Evolutionary conservation across 2,113 vertebrate genomes (phyloP), one percentile per base, ranked within the genome.

Genomic region (Pseudopipra pipra): DNA sequence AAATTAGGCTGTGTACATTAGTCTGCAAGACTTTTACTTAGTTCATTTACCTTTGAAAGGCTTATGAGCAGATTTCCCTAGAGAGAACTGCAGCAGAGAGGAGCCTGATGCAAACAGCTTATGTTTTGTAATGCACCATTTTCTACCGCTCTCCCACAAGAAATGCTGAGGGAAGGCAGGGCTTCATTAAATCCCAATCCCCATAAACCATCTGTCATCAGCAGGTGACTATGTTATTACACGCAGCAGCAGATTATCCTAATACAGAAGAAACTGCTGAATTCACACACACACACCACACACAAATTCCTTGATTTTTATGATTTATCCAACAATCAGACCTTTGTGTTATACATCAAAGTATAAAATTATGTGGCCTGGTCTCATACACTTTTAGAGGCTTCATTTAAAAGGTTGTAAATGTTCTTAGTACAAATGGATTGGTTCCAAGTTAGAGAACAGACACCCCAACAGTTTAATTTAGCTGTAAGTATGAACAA

Each of bases 1-100:
- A 92, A 96, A 97, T 93, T 92, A 85, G 80, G 39, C 80, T 87
- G 73, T n/a, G 31, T 59, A 92, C 72, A 87, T 92, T 90, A 95
- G 88, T 52, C 73, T 90, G 80, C 65, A 87, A 95, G 91, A 75
- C 86, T 93, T 44, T 73, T 66, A 18, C 62, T 76, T 84, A 47
- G 59, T 66, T 33, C 55, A 58, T 90, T 94, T 51, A 86, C 39
- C 76, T 94, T 84, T 65, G 89, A 75, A 92, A 90, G 35, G 55
- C n/a, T 95, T 87, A 92, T 52, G 56, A 84, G 46, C 43, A 74
- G 65, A 86, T 65, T 92, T 93, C 89, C 49, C 23, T 25, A 47
- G 56, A 71, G n/a, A 86, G 79, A 65, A 74, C 17, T 85, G 76
- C 55, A 92, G 46, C 6, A 76, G 74, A 91, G 65, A 88, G 33